These are phyloP conservation scores for Diceros bicornis DNA, from an alignment of 2,797 vertebrate species.

Conservation along the genomic window DNA sequence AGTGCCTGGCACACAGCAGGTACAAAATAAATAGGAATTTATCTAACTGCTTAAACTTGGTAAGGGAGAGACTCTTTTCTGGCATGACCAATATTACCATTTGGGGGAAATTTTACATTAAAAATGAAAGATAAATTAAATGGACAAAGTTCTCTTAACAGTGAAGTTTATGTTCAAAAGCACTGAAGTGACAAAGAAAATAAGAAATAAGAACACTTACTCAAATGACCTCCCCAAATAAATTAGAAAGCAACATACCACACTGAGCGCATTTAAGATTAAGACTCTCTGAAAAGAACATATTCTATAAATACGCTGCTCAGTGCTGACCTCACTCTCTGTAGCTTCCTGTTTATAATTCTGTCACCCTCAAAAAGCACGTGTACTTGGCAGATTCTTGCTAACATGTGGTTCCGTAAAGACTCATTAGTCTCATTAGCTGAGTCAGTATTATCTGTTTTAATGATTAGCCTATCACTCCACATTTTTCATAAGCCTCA, in stretches of 20 bases:
- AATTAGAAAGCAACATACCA: constrained; percentile 1
- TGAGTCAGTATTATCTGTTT: constrained; percentile 24
- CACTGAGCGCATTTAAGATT: background rate
- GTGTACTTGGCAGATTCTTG: background rate
- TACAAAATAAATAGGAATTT: background rate
- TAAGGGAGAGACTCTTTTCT: background rate
- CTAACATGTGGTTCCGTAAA: background rate
- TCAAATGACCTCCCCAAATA: background rate
- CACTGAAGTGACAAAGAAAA: constrained; percentile 4
- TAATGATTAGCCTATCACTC: background rate
- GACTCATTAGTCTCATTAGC: background rate
- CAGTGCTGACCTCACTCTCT: background rate
- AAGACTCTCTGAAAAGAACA: background rate
- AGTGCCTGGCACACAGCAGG: background rate
- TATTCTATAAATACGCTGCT: background rate
- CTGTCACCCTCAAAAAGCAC: background rate
- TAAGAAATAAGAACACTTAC: background rate
- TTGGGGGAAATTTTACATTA: background rate
- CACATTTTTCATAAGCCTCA: background rate
- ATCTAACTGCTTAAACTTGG: background rate
- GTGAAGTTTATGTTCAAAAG: background rate
- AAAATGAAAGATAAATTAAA: constrained; percentile 35
- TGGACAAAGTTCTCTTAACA: background rate
- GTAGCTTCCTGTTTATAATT: background rate
- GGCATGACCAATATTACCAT: background rate